These are phyloP conservation scores for Esox niger DNA, from an alignment of 2,113 vertebrate genomes.

Conservation along the genomic window DNA sequence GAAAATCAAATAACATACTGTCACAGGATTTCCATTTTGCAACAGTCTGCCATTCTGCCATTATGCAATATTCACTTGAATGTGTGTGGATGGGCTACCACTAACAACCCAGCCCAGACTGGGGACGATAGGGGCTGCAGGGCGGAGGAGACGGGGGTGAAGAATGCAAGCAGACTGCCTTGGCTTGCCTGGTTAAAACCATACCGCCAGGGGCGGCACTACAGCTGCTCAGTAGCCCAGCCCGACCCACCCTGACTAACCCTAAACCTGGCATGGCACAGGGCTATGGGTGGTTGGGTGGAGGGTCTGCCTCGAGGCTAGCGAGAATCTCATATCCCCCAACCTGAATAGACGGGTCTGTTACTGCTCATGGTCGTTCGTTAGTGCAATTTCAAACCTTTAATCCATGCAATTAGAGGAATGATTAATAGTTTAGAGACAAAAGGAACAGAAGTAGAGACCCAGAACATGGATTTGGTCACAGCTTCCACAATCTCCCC, in stretches of 20 bases:
- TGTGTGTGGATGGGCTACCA: neutral
- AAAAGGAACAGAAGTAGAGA: no score
- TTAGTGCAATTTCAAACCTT: slow-evolving; percentile 4
- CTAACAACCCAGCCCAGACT: slow-evolving; percentile 1
- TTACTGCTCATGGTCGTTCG: slow-evolving; percentile 61
- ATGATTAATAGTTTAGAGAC: no score
- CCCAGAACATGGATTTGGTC: no score
- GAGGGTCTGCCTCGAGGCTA: slow-evolving; percentile 48
- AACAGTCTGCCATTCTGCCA: neutral
- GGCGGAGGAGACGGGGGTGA: slow-evolving; percentile 30
- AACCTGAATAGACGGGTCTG: slow-evolving; percentile 58
- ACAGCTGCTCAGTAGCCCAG: slow-evolving; percentile 55
- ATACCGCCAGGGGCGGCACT: slow-evolving; percentile 64
- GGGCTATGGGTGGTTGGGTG: slow-evolving; percentile 19
- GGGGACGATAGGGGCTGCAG: neutral
- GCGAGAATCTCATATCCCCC: slow-evolving; percentile 34
- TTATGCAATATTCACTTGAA: slow-evolving; percentile 17
- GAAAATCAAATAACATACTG: neutral
- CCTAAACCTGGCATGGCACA: neutral
- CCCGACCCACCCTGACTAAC: neutral
- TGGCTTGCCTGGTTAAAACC: slow-evolving; percentile 68
- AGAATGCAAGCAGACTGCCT: slow-evolving; percentile 66
- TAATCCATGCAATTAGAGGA: neutral
- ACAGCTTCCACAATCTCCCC: no score
- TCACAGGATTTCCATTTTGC: neutral